Evolutionary conservation across 2,113 vertebrate genomes (phyloP).

Genomic region (Charadrius vociferus): DNA sequence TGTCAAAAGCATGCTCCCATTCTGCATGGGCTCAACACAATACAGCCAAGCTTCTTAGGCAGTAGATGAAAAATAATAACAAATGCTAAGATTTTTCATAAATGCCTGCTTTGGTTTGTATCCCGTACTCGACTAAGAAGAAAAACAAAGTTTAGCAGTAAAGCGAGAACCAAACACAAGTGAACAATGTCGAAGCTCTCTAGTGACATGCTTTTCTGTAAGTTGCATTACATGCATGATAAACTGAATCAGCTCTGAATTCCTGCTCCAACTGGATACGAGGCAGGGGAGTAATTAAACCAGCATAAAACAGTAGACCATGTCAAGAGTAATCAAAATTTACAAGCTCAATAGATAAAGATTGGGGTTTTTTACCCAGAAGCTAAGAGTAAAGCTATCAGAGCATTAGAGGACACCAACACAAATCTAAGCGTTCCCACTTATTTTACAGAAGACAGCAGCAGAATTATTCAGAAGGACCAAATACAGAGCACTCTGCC

Average conservation of each 20-base stretch:
- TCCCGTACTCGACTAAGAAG: slow-evolving; percentile 48
- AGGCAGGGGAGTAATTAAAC: slow-evolving; percentile 62
- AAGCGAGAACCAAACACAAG: slow-evolving; percentile 54
- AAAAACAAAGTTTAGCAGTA: slow-evolving; percentile 61
- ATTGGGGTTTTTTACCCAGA: neutral
- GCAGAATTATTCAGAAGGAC: slow-evolving; percentile 24
- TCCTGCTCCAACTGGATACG: slow-evolving; percentile 12
- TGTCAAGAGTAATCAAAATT: slow-evolving; percentile 49
- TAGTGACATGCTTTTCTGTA: slow-evolving; percentile 56
- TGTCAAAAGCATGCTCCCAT: neutral
- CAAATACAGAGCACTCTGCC: neutral
- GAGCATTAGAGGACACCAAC: slow-evolving; percentile 20
- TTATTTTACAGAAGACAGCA: slow-evolving; percentile 1
- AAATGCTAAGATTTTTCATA: slow-evolving; percentile 45
- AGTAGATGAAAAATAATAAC: neutral
- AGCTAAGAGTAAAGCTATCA: neutral
- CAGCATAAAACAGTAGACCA: slow-evolving; percentile 29
- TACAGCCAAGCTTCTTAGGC: neutral
- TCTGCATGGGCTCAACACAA: neutral
- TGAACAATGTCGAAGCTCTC: slow-evolving; percentile 55
- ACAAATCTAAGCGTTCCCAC: neutral
- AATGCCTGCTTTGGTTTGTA: slow-evolving; percentile 34
- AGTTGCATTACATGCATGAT: slow-evolving; percentile 25
- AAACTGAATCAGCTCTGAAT: slow-evolving; percentile 43
- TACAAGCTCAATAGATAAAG: slow-evolving; percentile 52